Percentiles rank a stretch among this genome's conserved stretches.
These are phyloP conservation scores for Chelmon rostratus DNA, from an alignment of 2,797 vertebrate genomes.

Conservation along the genomic window DNA sequence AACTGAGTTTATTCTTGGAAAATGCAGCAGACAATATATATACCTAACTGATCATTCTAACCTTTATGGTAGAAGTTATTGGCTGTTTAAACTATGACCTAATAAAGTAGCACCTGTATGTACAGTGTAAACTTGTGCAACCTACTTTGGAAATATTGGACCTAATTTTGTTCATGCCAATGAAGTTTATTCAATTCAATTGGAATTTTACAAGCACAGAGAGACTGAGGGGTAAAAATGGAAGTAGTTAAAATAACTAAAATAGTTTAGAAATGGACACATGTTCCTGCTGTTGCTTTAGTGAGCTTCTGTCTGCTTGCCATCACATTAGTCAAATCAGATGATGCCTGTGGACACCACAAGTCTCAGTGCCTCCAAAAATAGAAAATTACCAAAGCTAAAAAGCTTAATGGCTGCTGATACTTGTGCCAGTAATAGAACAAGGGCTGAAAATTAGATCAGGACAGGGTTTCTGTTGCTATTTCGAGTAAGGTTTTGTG, in stretches of 20 bases:
- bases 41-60: not conserved
- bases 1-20: not conserved
- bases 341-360: slow-evolving; percentile 4
- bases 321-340: slow-evolving; percentile 2
- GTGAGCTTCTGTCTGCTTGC: slow-evolving; percentile 9
- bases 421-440: slow-evolving; percentile 33
- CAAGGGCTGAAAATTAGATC: slow-evolving; percentile 41
- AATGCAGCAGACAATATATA: not conserved
- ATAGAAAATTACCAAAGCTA: slow-evolving; percentile 49
- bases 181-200: not conserved
- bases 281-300: not conserved
- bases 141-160: not conserved
- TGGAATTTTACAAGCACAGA: not conserved
- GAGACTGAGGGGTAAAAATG: not conserved
- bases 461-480: slow-evolving; percentile 37
- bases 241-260: not conserved
- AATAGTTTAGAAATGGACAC: not conserved
- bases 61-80: not conserved
- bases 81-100: not conserved
- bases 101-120: not conserved
- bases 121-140: not conserved
- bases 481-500: slow-evolving; percentile 40
- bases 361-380: slow-evolving; percentile 36
- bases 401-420: slow-evolving; percentile 51
- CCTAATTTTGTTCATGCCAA: not conserved